These are phyloP conservation scores for Vesta saturnalis DNA, from an alignment of 2,888 invertebrate genomes.

Conservation along the genomic window DNA sequence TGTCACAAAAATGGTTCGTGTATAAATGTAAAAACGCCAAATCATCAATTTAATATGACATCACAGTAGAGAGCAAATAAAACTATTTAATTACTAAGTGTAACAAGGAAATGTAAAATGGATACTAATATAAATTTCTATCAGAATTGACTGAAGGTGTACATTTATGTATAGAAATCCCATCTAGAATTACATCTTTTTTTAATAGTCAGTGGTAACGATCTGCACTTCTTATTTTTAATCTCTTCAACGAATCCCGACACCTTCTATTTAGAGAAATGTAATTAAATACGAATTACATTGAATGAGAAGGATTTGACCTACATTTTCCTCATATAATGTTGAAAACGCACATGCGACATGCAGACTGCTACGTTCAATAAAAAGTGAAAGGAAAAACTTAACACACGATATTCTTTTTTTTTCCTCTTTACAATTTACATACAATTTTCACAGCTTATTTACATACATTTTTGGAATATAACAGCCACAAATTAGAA, in stretches of 20 bases:
- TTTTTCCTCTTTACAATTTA: not conserved
- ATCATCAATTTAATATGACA: too few relatives aligned
- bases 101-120: too few relatives aligned
- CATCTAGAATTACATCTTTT: not conserved
- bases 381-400: conserved; percentile 3
- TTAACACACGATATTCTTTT: not conserved
- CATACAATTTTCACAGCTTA: not conserved
- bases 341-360: not conserved
- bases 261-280: not conserved
- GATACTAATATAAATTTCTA: too few relatives aligned
- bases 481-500: not conserved
- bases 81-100: too few relatives aligned
- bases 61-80: too few relatives aligned
- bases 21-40: too few relatives aligned
- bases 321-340: not conserved
- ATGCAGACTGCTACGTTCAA: not conserved
- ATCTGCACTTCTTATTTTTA: not conserved
- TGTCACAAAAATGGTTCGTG: too few relatives aligned
- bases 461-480: not conserved
- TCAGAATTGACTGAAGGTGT: too few relatives aligned
- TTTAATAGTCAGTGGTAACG: not conserved
- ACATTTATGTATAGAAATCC: not conserved
- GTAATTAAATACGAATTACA: not conserved
- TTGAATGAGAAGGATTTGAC: not conserved
- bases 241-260: not conserved